A percentile compares a stretch with the other conserved stretches of the same genome.
Evolutionary conservation across 2,888 invertebrate genomes (phyloP).

Genomic region (Crocallis elinguaria): DNA sequence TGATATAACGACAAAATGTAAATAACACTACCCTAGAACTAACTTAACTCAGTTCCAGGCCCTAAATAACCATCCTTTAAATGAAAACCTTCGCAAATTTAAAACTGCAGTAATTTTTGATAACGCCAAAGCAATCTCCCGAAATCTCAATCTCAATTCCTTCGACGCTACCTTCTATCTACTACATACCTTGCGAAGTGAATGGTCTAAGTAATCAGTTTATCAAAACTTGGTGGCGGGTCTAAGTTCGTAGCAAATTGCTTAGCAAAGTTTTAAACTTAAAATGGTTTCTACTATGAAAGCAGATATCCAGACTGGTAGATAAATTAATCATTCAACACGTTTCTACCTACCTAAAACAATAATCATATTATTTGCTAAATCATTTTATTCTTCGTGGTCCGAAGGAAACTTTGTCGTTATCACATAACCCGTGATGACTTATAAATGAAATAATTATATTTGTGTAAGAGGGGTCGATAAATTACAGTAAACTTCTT

Average conservation of each 20-base stretch:
- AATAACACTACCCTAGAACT: no score
- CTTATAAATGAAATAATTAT: no score
- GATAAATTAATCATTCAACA: conserved; percentile 1
- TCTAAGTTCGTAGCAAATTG: conserved; percentile 16
- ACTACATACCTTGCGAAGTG: conserved; percentile 11
- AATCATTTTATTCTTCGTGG: background rate
- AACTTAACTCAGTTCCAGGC: no score
- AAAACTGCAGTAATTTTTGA: background rate
- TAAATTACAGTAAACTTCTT: no score
- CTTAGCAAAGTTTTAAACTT: conserved; percentile 21
- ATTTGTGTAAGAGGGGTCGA: no score
- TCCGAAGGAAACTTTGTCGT: no score
- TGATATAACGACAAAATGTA: no score
- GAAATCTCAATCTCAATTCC: conserved; percentile 13
- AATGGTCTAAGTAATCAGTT: conserved; percentile 20
- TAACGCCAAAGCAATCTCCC: background rate
- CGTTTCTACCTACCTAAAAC: background rate
- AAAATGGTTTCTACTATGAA: conserved; percentile 13
- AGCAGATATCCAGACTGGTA: background rate
- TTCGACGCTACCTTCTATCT: conserved; percentile 8
- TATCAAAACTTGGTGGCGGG: conserved; percentile 18
- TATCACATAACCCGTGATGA: no score
- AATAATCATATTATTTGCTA: background rate
- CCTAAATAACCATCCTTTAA: no score
- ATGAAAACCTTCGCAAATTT: no score